Evolutionary conservation across 2,113 vertebrate genomes (phyloP).

Genomic region (Pitta sordida): DNA sequence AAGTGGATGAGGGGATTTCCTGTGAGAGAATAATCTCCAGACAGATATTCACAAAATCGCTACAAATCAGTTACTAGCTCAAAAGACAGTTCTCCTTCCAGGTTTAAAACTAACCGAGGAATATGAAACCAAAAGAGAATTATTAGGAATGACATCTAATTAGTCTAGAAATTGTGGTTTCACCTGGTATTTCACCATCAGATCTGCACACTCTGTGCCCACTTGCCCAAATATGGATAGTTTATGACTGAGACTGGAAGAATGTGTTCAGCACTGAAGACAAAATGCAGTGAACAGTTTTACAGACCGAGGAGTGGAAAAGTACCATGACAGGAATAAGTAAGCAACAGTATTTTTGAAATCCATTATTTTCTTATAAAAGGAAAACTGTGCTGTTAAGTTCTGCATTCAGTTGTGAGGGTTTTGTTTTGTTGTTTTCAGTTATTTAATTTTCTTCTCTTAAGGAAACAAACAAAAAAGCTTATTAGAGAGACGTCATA

Average conservation of each 20-base stretch:
- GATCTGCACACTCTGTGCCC: not conserved
- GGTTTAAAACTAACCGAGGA: not conserved
- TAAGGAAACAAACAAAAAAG: fast-evolving
- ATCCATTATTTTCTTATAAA: not conserved
- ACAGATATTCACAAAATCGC: not conserved
- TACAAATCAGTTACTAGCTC: not conserved
- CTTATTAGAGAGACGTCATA: not conserved
- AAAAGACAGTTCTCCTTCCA: not conserved
- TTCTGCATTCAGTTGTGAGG: not conserved
- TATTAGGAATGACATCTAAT: not conserved
- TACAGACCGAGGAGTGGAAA: not conserved
- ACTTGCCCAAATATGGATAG: not conserved
- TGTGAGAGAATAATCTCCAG: not conserved
- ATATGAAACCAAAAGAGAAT: not conserved
- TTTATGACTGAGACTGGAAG: not conserved
- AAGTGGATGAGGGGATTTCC: not conserved
- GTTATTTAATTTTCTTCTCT: not conserved
- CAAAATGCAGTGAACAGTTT: not conserved
- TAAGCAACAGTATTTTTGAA: not conserved
- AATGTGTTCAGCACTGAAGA: not conserved
- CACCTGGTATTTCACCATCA: not conserved
- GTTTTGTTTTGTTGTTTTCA: not conserved
- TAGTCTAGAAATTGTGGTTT: not conserved
- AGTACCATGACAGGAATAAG: not conserved
- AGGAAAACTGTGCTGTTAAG: not conserved